phyloP scores from a whole-genome alignment of 2,888 invertebrate genomes.

The Laspeyria flexula region DNA sequence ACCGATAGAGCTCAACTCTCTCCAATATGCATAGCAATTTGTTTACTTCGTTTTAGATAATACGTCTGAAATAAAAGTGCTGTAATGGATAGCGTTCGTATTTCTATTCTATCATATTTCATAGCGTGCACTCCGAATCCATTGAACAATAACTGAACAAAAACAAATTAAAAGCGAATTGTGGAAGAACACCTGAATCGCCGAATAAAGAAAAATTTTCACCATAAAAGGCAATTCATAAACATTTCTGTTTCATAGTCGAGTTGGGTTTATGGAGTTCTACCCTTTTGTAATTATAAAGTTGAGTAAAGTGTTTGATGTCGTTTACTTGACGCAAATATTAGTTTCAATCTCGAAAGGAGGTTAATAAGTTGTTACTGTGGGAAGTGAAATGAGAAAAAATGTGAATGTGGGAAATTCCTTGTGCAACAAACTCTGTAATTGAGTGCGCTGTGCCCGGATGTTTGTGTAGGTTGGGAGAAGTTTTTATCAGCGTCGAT shows the following conservation, averaged over 20 bases:
- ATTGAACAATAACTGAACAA: constrained; percentile 18
- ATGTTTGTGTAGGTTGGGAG: constrained; percentile 72
- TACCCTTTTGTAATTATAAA: constrained; percentile 29
- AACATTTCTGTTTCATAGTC: constrained; percentile 39
- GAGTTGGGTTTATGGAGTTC: constrained; percentile 23
- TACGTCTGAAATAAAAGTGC: not conserved
- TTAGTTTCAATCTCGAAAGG: constrained; percentile 52
- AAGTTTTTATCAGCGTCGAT: constrained; percentile 78
- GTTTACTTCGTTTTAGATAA: not conserved
- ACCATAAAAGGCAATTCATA: constrained; percentile 32
- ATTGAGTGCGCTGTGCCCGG: constrained; percentile 75
- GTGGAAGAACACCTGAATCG: constrained; percentile 40
- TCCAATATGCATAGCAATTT: not conserved
- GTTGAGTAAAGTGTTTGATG: constrained; percentile 41
- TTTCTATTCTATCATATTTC: constrained; percentile 1
- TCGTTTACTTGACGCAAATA: constrained; percentile 51
- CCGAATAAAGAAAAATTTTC: constrained; percentile 40
- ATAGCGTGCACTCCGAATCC: not conserved
- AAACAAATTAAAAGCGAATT: constrained; percentile 43
- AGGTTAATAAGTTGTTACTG: constrained; percentile 64
- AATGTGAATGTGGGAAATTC: constrained; percentile 64
- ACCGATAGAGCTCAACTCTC: not conserved
- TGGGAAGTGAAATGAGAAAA: constrained; percentile 45
- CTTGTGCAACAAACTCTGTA: constrained; percentile 74
- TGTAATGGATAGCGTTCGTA: not conserved